phyloP scores from a whole-genome alignment of 2,113 vertebrate species.

The Crotalus helleri region DNA sequence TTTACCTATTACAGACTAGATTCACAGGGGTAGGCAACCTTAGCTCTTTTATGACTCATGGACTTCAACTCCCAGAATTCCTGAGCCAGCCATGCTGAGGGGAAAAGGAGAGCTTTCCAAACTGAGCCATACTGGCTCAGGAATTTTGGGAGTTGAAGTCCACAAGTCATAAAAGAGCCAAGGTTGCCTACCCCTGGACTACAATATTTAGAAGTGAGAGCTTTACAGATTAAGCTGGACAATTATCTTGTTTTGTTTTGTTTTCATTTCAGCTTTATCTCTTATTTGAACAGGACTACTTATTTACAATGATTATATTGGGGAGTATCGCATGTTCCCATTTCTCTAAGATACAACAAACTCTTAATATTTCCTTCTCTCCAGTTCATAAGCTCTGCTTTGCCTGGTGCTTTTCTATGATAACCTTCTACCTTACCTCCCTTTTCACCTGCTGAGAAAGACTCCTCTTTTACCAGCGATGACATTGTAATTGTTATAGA shows the following conservation, averaged over 20 bases:
- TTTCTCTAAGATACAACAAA: background rate
- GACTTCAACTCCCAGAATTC: no score
- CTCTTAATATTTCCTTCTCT: background rate
- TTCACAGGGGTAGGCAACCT: no score
- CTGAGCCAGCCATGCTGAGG: no score
- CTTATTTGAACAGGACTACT: background rate
- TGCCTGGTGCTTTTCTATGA: background rate
- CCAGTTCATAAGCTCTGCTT: background rate
- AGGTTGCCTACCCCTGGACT: no score
- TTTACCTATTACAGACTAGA: background rate
- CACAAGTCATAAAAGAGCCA: no score
- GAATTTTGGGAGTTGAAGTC: no score
- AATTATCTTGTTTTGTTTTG: background rate
- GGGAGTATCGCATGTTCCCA: background rate
- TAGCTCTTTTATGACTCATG: no score
- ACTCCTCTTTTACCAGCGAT: background rate
- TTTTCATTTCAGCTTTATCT: background rate
- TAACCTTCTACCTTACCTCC: background rate
- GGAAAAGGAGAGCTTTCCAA: no score
- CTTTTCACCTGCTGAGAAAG: background rate
- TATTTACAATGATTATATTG: background rate
- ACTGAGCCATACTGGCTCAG: no score
- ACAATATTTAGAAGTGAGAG: background rate
- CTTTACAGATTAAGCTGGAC: background rate
- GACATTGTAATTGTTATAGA: background rate